Evolutionary conservation across 2,113 vertebrate genomes (phyloP), one percentile per base, ranked within the genome.

Genomic region (Mirounga angustirostris): DNA sequence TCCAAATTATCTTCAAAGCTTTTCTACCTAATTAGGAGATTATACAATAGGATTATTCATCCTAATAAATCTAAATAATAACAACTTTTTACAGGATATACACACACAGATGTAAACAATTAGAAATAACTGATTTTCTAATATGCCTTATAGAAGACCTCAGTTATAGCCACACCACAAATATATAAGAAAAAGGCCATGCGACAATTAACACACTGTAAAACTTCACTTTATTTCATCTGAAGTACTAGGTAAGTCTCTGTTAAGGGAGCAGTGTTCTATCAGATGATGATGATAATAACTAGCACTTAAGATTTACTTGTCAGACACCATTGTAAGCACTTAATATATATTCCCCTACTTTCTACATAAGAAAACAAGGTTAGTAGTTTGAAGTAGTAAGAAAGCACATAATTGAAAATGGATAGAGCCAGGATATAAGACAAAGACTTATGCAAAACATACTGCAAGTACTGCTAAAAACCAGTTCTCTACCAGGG

Each of bases 1-100:
- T 95, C n/a, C 50, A 94, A 73, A 86, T 71, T 92, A 89, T 65
- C 83, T 76, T 78, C 76, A 91, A 84, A 93, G 30, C 4, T 94
- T 90, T 94, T 96, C 96, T 74, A 95, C 9, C 15, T 74, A 95
- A 73, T 13, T 92, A 21, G 26, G 36, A 91, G 30, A 76, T n/a
- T 84, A 76, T n/a, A 84, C 52, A 95, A 43, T n/a, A 83, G 54
- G 8, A 94, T 88, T 79, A 93, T 50, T 91, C n/a, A 79, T 80
- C 59, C 76, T 87, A 96, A 21, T 67, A 96, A 71, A 76, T 61
- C 58, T 56, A 96, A 9, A 92, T 19, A 92, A 92, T 54, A 43
- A 43, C 12, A 89, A 73, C 26, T 22, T 61, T 92, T 74, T 65
- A 43, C 50, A 94, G 26, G 4, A 91, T 63, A 94, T 1, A 78